Evolutionary conservation across 2,113 vertebrate species (phyloP).

Genomic region (Galemys pyrenaicus): DNA sequence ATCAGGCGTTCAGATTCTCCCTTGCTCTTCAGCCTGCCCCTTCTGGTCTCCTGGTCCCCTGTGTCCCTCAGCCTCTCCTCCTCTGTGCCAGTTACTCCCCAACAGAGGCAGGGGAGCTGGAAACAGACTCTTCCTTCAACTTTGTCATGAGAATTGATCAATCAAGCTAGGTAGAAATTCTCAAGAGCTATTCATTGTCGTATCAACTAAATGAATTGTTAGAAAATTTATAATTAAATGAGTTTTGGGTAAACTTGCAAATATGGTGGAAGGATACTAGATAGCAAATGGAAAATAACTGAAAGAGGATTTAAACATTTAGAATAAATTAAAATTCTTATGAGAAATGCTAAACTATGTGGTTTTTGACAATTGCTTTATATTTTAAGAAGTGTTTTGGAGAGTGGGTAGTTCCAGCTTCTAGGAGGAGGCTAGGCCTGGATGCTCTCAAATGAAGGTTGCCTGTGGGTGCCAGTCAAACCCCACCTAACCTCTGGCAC

Average conservation of each 20-base stretch:
- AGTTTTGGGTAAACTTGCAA: slow-evolving; percentile 5
- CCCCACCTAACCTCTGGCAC: background rate
- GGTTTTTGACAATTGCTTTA: slow-evolving; percentile 6
- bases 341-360: background rate
- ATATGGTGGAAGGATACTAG: slow-evolving; percentile 21
- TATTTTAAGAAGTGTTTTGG: background rate
- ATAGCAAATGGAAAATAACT: slow-evolving; percentile 34
- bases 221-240: background rate
- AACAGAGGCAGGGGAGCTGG: background rate
- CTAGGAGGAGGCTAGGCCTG: background rate
- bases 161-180: background rate
- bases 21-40: background rate
- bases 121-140: background rate
- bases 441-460: background rate
- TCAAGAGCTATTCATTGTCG: background rate
- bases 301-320: slow-evolving; percentile 43
- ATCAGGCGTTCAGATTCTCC: background rate
- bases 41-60: background rate
- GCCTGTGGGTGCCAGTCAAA: background rate
- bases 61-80: background rate
- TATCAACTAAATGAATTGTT: background rate
- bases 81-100: background rate
- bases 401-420: background rate
- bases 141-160: background rate
- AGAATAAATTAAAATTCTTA: background rate